A percentile compares a stretch with the other conserved stretches of the same genome.
These are phyloP conservation scores for Aphelinus certus DNA, from an alignment of 1,140 invertebrate species.

Conservation along the genomic window DNA sequence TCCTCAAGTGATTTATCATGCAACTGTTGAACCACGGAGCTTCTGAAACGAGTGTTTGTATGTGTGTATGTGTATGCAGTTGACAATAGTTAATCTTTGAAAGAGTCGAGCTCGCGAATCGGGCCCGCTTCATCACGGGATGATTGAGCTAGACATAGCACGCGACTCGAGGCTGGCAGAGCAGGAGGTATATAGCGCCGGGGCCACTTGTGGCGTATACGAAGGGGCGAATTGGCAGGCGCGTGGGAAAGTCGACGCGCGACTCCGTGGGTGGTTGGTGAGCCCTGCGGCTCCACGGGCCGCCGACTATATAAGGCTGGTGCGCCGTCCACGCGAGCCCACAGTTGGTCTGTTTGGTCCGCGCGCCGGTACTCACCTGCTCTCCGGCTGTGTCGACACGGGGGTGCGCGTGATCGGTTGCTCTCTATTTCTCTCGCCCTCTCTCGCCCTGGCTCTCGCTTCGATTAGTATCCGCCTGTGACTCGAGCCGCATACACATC, in stretches of 20 bases:
- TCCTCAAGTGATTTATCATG: too few species aligned
- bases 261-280: conserved; percentile 10
- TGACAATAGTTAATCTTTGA: too few species aligned
- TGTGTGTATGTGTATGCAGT: too few species aligned
- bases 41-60: too few species aligned
- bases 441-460: too few species aligned
- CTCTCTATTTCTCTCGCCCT: background rate
- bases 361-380: background rate
- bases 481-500: too few species aligned
- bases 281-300: conserved; percentile 1
- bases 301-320: conserved; percentile 44
- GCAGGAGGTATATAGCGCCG: conserved; percentile 21
- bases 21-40: too few species aligned
- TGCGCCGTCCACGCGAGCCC: conserved; percentile 41
- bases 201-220: background rate
- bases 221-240: background rate
- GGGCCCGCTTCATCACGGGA: too few species aligned
- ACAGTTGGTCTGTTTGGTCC: conserved; percentile 34
- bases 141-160: too few species aligned
- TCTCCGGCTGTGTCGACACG: background rate
- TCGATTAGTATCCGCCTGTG: too few species aligned
- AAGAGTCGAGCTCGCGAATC: too few species aligned
- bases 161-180: conserved; percentile 13
- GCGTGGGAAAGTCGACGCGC: background rate
- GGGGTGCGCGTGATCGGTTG: too few species aligned